phyloP scores from a whole-genome alignment of 2,888 invertebrate species.

The Hyposoter didymator region DNA sequence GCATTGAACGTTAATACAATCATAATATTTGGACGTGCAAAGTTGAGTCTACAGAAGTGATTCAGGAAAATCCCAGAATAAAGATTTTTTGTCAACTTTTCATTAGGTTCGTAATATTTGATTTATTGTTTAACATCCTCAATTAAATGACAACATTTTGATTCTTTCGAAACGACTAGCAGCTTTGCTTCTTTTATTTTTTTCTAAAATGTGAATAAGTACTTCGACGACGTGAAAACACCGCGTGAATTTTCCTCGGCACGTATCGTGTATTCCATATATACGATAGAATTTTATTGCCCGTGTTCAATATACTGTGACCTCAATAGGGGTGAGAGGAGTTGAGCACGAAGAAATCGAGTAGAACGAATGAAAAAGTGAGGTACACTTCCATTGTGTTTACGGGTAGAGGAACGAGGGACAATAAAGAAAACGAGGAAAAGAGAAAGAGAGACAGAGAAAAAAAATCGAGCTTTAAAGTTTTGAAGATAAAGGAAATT shows the following conservation, averaged over 20 bases:
- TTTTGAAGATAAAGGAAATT: conserved; percentile 3
- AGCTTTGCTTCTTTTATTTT: neutral
- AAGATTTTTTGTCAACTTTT: neutral
- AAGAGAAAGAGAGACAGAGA: neutral
- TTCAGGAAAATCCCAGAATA: neutral
- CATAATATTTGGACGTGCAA: neutral
- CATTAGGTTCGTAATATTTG: neutral
- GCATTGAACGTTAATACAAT: too few relatives aligned
- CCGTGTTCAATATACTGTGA: conserved; percentile 45
- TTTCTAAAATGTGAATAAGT: conserved; percentile 4
- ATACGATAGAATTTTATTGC: conserved; percentile 58
- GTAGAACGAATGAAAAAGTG: conserved; percentile 33
- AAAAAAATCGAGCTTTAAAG: neutral
- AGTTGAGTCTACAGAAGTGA: neutral
- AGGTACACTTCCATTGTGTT: conserved; percentile 7
- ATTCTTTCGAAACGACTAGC: neutral
- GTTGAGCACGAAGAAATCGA: conserved; percentile 24
- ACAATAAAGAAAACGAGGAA: conserved; percentile 9
- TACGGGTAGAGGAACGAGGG: neutral
- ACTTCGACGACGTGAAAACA: conserved; percentile 1
- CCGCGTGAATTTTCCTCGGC: conserved; percentile 11
- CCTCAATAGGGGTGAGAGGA: conserved; percentile 23
- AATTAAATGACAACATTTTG: neutral
- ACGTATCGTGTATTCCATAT: conserved; percentile 19
- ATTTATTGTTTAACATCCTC: neutral